A percentile compares a stretch with the other conserved stretches of the same genome.
phyloP scores from a whole-genome alignment of 37 sponge, comb jelly and placozoan genomes.

The Haliclona indistincta region DNA sequence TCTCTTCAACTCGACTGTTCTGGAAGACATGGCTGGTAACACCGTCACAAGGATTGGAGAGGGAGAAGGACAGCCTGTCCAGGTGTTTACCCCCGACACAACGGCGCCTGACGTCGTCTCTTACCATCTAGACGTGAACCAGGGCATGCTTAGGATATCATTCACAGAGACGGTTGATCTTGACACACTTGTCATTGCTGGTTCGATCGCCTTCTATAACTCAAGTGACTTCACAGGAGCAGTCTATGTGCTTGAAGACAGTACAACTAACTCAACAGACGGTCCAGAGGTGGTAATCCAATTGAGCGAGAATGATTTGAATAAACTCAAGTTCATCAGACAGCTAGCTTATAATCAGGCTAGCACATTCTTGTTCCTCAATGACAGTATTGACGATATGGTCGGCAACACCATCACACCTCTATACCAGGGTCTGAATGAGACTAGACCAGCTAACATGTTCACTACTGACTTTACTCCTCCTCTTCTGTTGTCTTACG shows the following conservation, averaged over 20 bases:
- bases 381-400: conserved; percentile 72
- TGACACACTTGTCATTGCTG: conserved; percentile 50
- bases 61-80: conserved; percentile 34
- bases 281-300: conserved; percentile 60
- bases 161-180: conserved; percentile 87
- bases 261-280: conserved; percentile 54
- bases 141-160: conserved; percentile 34
- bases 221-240: conserved; percentile 42
- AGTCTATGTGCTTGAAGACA: conserved; percentile 54
- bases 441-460: conserved; percentile 52
- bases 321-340: conserved; percentile 82
- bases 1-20: conserved; percentile 23
- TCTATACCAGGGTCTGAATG: conserved; percentile 51
- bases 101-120: conserved; percentile 74
- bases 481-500: conserved; percentile 60
- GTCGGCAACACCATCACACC: conserved; percentile 76
- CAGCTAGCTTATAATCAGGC: conserved; percentile 33
- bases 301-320: conserved; percentile 61
- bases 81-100: conserved; percentile 58
- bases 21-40: conserved; percentile 80
- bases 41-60: conserved; percentile 47
- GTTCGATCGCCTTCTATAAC: conserved; percentile 68
- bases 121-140: conserved; percentile 67
- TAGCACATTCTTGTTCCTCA: conserved; percentile 72
- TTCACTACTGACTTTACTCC: conserved; percentile 55